Base-by-base conservation (phyloP, 1,140 invertebrate species). In the Drosophila nasuta region DNA sequence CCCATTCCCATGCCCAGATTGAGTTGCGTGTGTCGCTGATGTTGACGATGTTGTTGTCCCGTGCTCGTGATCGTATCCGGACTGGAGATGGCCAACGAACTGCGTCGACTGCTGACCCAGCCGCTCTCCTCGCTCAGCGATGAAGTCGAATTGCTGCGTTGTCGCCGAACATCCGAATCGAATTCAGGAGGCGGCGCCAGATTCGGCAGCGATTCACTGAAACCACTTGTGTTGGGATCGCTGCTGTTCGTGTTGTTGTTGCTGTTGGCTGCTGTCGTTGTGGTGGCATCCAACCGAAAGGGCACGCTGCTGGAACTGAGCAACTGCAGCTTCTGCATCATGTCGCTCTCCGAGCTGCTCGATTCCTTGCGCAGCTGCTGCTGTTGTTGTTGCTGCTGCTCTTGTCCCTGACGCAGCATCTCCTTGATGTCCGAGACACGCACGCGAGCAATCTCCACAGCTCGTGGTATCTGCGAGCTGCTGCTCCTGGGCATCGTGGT, bases 91-190 rank as follows among this genome's bases (percentile, higher is more conserved):
- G 91, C 94, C 48, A 85, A 17, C 43, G 93, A 95, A 91, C 93
- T 96, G 73, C 93, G 94, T 78, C 92, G 94, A 92, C 96, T 96
- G 52, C 95, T 96, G 1, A 96, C 95, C 95, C 96, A 96, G 0
- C 96, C 96, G 75, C 95, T 96, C 91, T 96, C 95, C 92, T 96
- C 96, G 76, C 95, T 96, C 25, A 96, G 93, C 62, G 96, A 96
- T 2, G 95, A 96, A 0, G 95, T 96, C 13, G 95, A 95, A 74
- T 94, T 95, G 78, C 93, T 93, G 5, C 83, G 78, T 85, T 93
- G 70, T 81, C 93, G 49, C 5, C 72, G 28, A 11, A 52, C 54
- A 10, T 79, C 89, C 15, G 83, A 86, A 41, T 87, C 83, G 46
- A 92, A 92, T 66, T 91, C 93, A 5, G 94, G 93, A 7, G 94